A percentile compares a stretch with the other conserved stretches of the same genome.
phyloP scores from a whole-genome alignment of 1,140 invertebrate species.

The Monomorium pharaonis region DNA sequence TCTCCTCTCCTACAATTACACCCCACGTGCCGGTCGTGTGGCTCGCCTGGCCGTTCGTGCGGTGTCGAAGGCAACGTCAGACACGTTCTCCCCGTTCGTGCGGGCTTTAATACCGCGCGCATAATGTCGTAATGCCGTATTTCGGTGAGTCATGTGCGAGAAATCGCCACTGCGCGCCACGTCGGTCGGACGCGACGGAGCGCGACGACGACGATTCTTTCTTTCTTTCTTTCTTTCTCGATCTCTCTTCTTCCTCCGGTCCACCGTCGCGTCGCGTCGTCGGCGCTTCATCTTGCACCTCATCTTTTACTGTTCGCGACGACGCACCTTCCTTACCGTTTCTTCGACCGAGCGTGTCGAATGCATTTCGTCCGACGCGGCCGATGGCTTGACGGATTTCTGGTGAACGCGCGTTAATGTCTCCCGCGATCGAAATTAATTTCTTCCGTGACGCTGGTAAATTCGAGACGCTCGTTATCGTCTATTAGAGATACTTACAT shows the following conservation, averaged over 20 bases:
- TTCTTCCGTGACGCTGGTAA: background rate
- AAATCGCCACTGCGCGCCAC: constrained; percentile 74
- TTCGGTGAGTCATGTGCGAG: constrained; percentile 82
- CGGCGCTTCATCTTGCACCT: background rate
- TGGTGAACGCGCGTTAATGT: background rate
- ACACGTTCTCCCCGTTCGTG: constrained; percentile 51
- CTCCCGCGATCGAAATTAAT: background rate
- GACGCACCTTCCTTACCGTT: background rate
- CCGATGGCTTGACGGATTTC: background rate
- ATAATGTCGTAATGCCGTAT: constrained; percentile 74
- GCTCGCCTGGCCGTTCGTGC: constrained; percentile 61
- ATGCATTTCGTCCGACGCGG: constrained; percentile 11
- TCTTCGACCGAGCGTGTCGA: constrained; percentile 8
- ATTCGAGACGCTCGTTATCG: background rate
- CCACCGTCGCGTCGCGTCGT: too few relatives aligned
- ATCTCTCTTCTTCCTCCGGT: too few relatives aligned
- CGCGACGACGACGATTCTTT: constrained; percentile 72
- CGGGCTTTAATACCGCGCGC: constrained; percentile 66
- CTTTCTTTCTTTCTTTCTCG: too few relatives aligned
- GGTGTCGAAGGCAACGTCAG: constrained; percentile 50
- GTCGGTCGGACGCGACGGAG: constrained; percentile 75
- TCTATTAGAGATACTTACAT: background rate
- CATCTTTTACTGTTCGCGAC: too few relatives aligned
- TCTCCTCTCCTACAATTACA: constrained; percentile 59
- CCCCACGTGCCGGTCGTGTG: constrained; percentile 81